phyloP scores from a whole-genome alignment of 1,140 invertebrate genomes.

The Bombus superbus region DNA sequence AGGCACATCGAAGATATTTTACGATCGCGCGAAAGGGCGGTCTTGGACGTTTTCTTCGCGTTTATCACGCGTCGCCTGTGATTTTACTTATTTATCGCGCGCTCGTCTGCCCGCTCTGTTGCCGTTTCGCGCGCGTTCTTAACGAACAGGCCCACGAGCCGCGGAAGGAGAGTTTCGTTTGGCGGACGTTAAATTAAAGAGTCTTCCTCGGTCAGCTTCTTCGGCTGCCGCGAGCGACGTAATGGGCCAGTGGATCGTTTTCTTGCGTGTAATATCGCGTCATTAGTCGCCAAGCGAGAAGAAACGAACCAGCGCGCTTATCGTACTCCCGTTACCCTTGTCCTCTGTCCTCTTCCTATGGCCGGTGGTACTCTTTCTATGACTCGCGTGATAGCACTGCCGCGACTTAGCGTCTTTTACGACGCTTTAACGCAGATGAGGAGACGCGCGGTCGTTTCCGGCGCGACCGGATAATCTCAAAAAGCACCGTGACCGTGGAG shows the following conservation, averaged over 20 bases:
- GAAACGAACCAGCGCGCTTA: conserved; percentile 59
- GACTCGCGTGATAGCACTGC: conserved; percentile 46
- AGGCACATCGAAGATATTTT: conserved; percentile 32
- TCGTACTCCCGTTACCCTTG: conserved; percentile 25
- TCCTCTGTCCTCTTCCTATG: neutral
- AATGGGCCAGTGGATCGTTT: conserved; percentile 54
- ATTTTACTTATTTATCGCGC: neutral
- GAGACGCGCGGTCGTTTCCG: neutral
- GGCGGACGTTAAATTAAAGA: conserved; percentile 57
- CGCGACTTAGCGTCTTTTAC: conserved; percentile 48
- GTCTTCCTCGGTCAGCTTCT: neutral
- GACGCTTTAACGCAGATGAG: conserved; percentile 54
- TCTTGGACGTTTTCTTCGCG: no score
- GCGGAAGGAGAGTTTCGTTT: conserved; percentile 25
- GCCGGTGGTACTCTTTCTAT: neutral
- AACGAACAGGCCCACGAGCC: conserved; percentile 30
- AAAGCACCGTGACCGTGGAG: conserved; percentile 16
- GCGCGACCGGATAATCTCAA: neutral
- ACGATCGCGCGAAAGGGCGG: conserved; percentile 32
- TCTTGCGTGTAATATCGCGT: conserved; percentile 63
- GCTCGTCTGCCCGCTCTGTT: neutral
- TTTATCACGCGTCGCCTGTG: no score
- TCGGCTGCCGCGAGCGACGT: conserved; percentile 16
- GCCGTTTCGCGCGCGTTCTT: neutral
- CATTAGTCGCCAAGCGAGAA: conserved; percentile 60